Base-by-base conservation (phyloP, 2,113 vertebrate genomes). In the Amblyopsis rosae region DNA sequence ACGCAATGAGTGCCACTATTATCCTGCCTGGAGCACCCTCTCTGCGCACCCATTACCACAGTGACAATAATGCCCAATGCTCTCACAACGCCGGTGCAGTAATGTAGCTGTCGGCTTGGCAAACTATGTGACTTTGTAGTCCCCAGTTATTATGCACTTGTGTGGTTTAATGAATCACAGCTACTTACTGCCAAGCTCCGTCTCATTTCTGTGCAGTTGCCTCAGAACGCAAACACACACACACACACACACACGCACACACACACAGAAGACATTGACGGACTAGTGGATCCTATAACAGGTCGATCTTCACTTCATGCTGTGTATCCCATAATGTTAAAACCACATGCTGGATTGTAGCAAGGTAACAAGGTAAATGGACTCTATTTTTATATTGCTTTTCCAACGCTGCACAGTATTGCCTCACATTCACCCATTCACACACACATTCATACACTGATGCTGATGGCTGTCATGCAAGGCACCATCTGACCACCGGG, bases 1-100 rank as follows among this genome's bases (percentile, higher is more conserved):
- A 73, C 66, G 57, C 74, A 76, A 71, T 75, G 80, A 85, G 65
- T 72, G 74, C 59, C 54, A 72, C 82, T 56, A 72, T 88, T 77
- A 88, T 65, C 63, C 33, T 1, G 67, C 76, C 50, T 53, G 77
- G 63, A 77, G 69, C 69, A 59, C 19, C 53, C 72, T 75, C 55
- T 46, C 51, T 67, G 65, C 65, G 79, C 70, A 75, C 75, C 69
- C 59, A 80, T 81, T 79, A 81, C 78, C 77, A 73, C 67, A 60
- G 17, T 58, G 62, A 79, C 61, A 70, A 46, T 17, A 69, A 67
- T 76, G 58, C 45, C 55, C 45, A 71, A 81, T 79, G 60, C 75
- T 76, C 75, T 15, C 62, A 58, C 41, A 55, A 47, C 58, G 65
- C 26, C 66, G 35, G 54, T 32, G 47, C 59, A 9, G 49, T 64